Conservation (phyloP, 2,113 vertebrate species). For the Seriola quinqueradiata region DNA sequence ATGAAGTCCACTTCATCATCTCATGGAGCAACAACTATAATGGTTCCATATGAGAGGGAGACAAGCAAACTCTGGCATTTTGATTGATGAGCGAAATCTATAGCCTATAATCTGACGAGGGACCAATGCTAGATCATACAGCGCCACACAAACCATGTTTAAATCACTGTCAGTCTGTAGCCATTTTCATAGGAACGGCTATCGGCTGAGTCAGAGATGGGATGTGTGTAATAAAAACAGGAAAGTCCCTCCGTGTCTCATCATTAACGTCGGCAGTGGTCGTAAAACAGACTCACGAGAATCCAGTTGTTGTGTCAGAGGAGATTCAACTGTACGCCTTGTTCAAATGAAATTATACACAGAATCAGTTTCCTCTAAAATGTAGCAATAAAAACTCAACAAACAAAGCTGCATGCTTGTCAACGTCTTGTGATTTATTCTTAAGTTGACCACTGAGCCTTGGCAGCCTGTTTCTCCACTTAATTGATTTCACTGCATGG, state of each 20-base stretch:
- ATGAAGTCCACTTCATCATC: conserved; percentile 53
- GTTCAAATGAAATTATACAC: conserved; percentile 14
- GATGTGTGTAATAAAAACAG: conserved; percentile 55
- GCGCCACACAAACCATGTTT: conserved; percentile 66
- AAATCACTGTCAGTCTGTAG: conserved; percentile 68
- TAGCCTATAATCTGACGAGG: conserved; percentile 65
- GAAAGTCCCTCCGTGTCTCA: conserved; percentile 51
- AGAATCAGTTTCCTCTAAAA: conserved; percentile 33
- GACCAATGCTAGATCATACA: conserved; percentile 58
- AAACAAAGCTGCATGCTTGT: conserved; percentile 39
- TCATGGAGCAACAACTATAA: conserved; percentile 40
- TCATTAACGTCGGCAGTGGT: conserved; percentile 29
- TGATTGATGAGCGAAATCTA: conserved; percentile 74
- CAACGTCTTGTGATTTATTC: conserved; percentile 54
- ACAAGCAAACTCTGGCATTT: conserved; percentile 38
- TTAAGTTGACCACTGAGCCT: conserved; percentile 12
- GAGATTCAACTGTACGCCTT: neutral
- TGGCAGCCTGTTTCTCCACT: conserved; percentile 39
- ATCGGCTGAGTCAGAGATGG: conserved; percentile 43
- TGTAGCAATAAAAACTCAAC: conserved; percentile 13
- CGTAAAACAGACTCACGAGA: conserved; percentile 54
- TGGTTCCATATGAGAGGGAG: conserved; percentile 57
- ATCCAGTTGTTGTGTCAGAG: conserved; percentile 54
- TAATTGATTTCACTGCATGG: conserved; percentile 59
- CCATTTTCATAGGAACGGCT: conserved; percentile 59